These are phyloP conservation scores for Tribolium madens DNA, from an alignment of 1,140 invertebrate genomes.

Conservation along the genomic window DNA sequence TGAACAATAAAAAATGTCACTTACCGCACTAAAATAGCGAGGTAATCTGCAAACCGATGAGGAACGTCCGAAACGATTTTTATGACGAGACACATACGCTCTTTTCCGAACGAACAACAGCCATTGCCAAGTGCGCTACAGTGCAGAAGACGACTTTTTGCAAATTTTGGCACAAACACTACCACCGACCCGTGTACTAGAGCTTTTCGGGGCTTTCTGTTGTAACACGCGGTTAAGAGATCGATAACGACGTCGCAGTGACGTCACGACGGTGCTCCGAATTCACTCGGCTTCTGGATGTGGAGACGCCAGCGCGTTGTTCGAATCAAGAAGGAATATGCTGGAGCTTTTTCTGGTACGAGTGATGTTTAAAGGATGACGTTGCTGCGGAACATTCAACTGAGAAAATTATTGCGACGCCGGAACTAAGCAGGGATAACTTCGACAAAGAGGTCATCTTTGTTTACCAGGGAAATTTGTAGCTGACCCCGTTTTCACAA, in stretches of 20 bases:
- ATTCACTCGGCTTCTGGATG: conserved; percentile 32
- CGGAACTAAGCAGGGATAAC: background rate
- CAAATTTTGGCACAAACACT: conserved; percentile 44
- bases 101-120: background rate
- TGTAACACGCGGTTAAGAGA: conserved; percentile 58
- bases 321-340: conserved; percentile 25
- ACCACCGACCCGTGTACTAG: conserved; percentile 47
- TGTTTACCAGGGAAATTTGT: background rate
- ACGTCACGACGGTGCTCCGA: conserved; percentile 56
- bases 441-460: background rate
- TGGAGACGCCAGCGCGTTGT: conserved; percentile 21
- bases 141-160: conserved; percentile 17
- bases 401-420: background rate
- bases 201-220: conserved; percentile 53
- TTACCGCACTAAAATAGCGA: conserved; percentile 49
- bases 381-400: background rate
- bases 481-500: background rate
- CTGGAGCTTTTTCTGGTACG: conserved; percentile 15
- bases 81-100: conserved; percentile 36
- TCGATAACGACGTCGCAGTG: conserved; percentile 65
- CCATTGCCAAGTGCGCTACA: background rate
- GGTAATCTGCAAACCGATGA: conserved; percentile 3
- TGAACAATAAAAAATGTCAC: conserved; percentile 29
- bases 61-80: conserved; percentile 8
- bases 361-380: conserved; percentile 17